Percentiles rank a stretch among this genome's conserved stretches.
Evolutionary conservation across 2,888 invertebrate genomes (phyloP).

Genomic region (Stenodera caucasica): DNA sequence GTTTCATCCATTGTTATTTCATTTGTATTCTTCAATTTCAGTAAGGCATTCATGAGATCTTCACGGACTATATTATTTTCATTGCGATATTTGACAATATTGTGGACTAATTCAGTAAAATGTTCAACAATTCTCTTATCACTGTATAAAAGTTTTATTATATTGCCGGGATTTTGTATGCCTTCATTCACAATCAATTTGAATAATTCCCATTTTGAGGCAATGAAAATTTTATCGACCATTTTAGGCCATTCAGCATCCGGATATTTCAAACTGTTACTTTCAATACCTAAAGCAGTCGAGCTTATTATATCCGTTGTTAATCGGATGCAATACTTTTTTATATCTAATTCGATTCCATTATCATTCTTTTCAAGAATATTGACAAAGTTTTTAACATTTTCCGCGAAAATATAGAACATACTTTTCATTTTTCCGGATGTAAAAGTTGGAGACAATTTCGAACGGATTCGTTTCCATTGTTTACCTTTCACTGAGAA

Average conservation of each 20-base stretch:
- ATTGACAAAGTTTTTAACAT: neutral
- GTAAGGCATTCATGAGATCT: neutral
- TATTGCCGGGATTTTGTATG: neutral
- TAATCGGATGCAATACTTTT: too few species aligned
- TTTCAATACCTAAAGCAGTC: neutral
- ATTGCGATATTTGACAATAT: neutral
- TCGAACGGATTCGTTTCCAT: constrained; percentile 31
- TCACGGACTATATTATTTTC: neutral
- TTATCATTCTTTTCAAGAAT: neutral
- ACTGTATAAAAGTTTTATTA: neutral
- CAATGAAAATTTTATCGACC: neutral
- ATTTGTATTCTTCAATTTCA: neutral
- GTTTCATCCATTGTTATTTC: neutral
- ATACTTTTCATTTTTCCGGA: constrained; percentile 29
- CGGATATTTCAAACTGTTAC: neutral
- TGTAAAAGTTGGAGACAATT: constrained; percentile 33
- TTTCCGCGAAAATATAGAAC: neutral
- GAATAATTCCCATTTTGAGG: neutral
- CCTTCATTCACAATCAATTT: neutral
- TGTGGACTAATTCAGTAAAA: neutral
- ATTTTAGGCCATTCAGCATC: neutral
- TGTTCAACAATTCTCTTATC: neutral
- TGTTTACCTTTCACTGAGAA: constrained; percentile 19
- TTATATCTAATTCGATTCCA: too few species aligned
- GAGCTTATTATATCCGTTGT: neutral